These are phyloP conservation scores for Anoura caudifer DNA, from an alignment of 2,113 vertebrate species.

Conservation along the genomic window DNA sequence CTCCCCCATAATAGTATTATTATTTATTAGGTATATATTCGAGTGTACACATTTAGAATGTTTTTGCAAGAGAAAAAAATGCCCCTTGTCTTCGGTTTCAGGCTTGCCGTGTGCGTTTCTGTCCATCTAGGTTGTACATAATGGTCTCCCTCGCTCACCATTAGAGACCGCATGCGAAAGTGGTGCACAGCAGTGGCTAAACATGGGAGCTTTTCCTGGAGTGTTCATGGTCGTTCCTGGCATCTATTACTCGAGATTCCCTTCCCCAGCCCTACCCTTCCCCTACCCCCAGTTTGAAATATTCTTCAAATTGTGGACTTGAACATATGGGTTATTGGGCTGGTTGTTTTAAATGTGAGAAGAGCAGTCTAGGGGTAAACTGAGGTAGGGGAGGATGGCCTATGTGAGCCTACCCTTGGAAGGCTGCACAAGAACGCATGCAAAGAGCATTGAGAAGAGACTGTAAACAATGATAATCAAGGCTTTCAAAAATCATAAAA, in stretches of 20 bases:
- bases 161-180: neutral
- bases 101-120: neutral
- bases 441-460: constrained; percentile 40
- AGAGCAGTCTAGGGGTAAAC: neutral
- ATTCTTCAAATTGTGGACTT: neutral
- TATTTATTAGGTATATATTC: neutral
- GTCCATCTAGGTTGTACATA: neutral
- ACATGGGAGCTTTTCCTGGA: neutral
- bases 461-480: constrained; percentile 78
- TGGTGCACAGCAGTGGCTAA: neutral
- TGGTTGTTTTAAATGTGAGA: neutral
- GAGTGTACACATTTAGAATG: neutral
- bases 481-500: constrained; percentile 81
- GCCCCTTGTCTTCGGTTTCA: neutral
- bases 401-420: constrained; percentile 59
- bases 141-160: neutral
- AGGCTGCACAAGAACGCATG: constrained; percentile 58
- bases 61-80: neutral
- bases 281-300: neutral
- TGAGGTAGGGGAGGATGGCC: constrained; percentile 1
- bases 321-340: neutral
- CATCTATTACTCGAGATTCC: neutral
- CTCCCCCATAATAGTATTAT: neutral
- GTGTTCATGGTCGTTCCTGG: neutral
- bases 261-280: neutral